These are phyloP conservation scores for Eustalomyia histrio DNA, from an alignment of 2,888 invertebrate genomes.

Conservation along the genomic window DNA sequence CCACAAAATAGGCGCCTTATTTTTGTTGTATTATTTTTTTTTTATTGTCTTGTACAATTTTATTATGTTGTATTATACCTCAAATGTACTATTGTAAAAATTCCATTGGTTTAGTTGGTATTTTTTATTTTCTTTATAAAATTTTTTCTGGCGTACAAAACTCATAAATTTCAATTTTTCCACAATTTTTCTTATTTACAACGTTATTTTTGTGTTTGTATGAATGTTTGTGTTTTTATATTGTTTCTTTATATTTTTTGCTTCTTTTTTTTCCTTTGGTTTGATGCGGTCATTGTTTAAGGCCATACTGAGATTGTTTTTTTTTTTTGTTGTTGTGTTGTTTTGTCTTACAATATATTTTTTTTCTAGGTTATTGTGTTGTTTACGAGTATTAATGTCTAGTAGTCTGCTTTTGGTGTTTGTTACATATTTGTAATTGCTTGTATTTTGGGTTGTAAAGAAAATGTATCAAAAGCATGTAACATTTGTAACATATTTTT, in stretches of 20 bases:
- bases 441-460: conserved; percentile 5
- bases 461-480: not conserved
- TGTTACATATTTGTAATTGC: conserved; percentile 17
- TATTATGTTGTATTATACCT: not conserved
- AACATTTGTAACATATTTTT: not conserved
- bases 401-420: conserved; percentile 12
- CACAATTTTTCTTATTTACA: conserved; percentile 16
- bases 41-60: not conserved
- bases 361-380: conserved; percentile 21
- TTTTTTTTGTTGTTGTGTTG: no score
- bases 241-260: not conserved
- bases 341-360: not conserved
- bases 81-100: not conserved
- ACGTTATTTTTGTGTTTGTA: not conserved
- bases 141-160: conserved; percentile 13
- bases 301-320: conserved; percentile 10
- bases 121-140: not conserved
- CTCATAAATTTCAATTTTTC: conserved; percentile 18
- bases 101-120: not conserved
- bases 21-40: not conserved
- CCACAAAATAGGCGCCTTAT: not conserved
- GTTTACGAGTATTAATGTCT: conserved; percentile 21
- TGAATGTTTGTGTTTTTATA: not conserved
- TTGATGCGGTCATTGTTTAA: conserved; percentile 11
- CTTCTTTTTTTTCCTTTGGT: not conserved